Evolutionary conservation across 2,797 vertebrate species (phyloP), one percentile per base, ranked within the genome.

Genomic region (Lacerta agilis): DNA sequence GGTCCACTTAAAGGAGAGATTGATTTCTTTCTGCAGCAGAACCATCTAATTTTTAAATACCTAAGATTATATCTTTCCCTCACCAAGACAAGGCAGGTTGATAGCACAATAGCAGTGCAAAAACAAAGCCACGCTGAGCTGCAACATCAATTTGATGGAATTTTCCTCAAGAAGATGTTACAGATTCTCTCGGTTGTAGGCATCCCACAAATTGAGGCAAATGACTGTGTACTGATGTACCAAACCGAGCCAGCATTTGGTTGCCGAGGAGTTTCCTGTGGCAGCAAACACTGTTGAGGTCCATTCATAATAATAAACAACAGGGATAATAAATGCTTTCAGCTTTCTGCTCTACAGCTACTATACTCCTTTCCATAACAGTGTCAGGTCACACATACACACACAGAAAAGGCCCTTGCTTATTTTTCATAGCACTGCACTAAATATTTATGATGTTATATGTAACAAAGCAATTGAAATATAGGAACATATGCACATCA

Each of bases 251-350:
- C 87, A 55, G 36, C 9, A 1, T 5, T 33, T 20, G 69, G 38
- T 71, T 90, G 92, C 17, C 86, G 38, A 86, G 67, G 82, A 90
- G 66, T 20, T 82, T 3, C 8, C 88, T 87, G 78, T 91, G 73
- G 88, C 71, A 92, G 67, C 43, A 38, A 55, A 1, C 0, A 43
- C 87, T 6, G 29, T 41, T 87, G 73, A 93, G 41, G 82, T 90
- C 86, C 90, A 89, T 81, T 86, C 49, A 89, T 89, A 10, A 79
- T 82, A 93, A 93, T 79, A 92, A 93, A 79, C 23, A 88, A 89
- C 33, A 49, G 64, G 5, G 67, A 89, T 93, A 95, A 91, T 85
- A 88, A 94, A 90, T 20, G 85, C 76, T 86, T 69, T 91, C 43
- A 90, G 49, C 5, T 13, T 61, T 33, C 15, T 84, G 33, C 36